These are phyloP conservation scores for Nipponia nippon DNA, from an alignment of 2,113 vertebrate genomes.

Conservation along the genomic window DNA sequence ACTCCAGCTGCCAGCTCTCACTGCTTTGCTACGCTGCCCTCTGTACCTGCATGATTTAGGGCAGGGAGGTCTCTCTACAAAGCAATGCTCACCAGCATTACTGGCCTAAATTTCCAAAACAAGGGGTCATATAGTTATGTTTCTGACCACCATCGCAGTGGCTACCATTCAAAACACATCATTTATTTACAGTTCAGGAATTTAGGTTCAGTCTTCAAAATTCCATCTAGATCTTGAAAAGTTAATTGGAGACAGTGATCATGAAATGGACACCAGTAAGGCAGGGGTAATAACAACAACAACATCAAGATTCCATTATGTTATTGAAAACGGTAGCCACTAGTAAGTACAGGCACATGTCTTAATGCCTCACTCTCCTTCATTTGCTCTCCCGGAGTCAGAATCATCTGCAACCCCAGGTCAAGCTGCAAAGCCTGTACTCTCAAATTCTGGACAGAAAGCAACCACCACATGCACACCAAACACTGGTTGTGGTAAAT, in stretches of 20 bases:
- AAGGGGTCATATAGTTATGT: not conserved
- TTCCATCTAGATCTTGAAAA: not conserved
- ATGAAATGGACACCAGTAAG: not conserved
- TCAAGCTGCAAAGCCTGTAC: not conserved
- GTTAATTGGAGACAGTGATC: not conserved
- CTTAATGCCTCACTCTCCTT: not conserved
- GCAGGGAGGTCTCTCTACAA: not conserved
- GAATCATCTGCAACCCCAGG: not conserved
- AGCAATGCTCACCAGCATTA: not conserved
- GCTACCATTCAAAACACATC: not conserved
- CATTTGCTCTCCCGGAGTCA: not conserved
- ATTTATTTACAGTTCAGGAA: not conserved
- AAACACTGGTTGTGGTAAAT: not conserved
- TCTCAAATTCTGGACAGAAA: not conserved
- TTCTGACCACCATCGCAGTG: not conserved
- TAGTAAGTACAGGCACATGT: not conserved
- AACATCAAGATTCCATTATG: no score
- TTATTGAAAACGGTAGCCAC: not conserved
- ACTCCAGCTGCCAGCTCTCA: not conserved
- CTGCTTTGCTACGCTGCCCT: rapidly evolving
- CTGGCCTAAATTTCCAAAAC: not conserved
- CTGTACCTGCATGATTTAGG: not conserved
- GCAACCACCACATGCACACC: not conserved
- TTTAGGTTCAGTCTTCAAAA: not conserved
- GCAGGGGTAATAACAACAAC: not conserved